phyloP scores from a whole-genome alignment of 92 coral and sea anemone genomes.

The Zoanthus solanderi region DNA sequence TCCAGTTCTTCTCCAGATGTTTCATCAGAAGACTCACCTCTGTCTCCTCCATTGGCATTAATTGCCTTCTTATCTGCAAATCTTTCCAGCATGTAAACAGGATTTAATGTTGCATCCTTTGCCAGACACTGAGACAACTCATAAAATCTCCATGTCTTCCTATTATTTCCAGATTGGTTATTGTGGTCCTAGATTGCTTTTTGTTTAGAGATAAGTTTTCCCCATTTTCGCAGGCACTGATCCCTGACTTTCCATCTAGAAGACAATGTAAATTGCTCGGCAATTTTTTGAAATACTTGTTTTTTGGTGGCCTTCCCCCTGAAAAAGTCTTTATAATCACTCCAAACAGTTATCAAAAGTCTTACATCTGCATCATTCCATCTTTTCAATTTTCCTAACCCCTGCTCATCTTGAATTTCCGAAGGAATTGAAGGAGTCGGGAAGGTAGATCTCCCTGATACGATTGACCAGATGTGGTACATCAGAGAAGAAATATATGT shows the following conservation, averaged over 20 bases:
- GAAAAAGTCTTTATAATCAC: conserved; percentile 53
- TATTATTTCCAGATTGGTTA: conserved; percentile 59
- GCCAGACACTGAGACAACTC: conserved; percentile 58
- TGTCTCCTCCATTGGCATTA: neutral
- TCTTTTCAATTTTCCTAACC: conserved; percentile 26
- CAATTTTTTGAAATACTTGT: conserved; percentile 59
- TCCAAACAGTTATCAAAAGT: conserved; percentile 48
- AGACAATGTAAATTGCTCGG: conserved; percentile 29
- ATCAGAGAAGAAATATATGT: no score
- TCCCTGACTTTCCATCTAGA: conserved; percentile 46
- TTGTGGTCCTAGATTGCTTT: conserved; percentile 64
- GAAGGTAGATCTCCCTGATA: conserved; percentile 14
- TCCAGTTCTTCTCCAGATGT: conserved; percentile 1
- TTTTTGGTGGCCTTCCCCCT: conserved; percentile 64
- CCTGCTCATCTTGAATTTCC: conserved; percentile 28
- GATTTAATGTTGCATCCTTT: conserved; percentile 52
- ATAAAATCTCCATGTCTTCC: conserved; percentile 53
- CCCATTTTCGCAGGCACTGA: conserved; percentile 65
- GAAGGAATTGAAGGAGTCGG: conserved; percentile 15
- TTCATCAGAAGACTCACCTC: conserved; percentile 6
- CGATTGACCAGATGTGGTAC: no score
- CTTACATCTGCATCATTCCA: conserved; percentile 52
- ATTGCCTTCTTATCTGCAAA: conserved; percentile 8
- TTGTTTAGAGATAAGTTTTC: conserved; percentile 25
- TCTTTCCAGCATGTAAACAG: conserved; percentile 66